These are phyloP conservation scores for Catamblyrhynchus diadema DNA, from an alignment of 2,797 vertebrate species.

Conservation along the genomic window DNA sequence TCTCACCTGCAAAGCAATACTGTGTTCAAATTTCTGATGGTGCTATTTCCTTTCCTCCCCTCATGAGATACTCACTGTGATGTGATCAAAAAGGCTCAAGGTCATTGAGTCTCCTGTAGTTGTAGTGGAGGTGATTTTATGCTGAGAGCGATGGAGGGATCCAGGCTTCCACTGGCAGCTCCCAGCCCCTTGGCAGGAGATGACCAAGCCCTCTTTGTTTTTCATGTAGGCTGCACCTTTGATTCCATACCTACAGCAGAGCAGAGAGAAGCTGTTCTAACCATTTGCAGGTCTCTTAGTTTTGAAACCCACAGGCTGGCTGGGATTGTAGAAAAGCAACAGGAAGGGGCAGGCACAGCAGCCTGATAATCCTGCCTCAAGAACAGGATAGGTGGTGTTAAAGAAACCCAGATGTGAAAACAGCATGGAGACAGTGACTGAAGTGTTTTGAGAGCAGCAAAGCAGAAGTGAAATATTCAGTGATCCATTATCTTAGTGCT, in stretches of 20 bases:
- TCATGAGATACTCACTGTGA: conserved; percentile 84
- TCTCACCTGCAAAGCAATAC: conserved; percentile 76
- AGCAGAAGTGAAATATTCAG: neutral
- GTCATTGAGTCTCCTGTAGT: conserved; percentile 75
- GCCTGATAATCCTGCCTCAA: neutral
- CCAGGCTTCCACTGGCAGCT: conserved; percentile 86
- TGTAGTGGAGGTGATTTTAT: conserved; percentile 81
- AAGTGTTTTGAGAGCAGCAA: neutral
- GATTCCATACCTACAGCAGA: conserved; percentile 83
- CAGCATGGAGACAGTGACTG: neutral
- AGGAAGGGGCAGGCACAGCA: neutral
- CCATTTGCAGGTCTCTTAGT: neutral
- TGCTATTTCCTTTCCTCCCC: neutral
- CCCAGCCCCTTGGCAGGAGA: conserved; percentile 68
- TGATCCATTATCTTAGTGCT: neutral
- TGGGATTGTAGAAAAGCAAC: neutral
- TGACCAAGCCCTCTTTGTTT: conserved; percentile 87
- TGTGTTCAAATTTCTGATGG: fast-evolving
- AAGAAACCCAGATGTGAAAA: neutral
- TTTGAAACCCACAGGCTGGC: neutral
- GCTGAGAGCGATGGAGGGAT: conserved; percentile 75
- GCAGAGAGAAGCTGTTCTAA: neutral
- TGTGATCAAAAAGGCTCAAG: conserved; percentile 87
- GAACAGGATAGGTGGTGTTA: fast-evolving
- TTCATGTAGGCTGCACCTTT: conserved; percentile 91